Evolutionary conservation across 2,113 vertebrate species (phyloP), one percentile per base, ranked within the genome.

Genomic region (Elachura formosa): DNA sequence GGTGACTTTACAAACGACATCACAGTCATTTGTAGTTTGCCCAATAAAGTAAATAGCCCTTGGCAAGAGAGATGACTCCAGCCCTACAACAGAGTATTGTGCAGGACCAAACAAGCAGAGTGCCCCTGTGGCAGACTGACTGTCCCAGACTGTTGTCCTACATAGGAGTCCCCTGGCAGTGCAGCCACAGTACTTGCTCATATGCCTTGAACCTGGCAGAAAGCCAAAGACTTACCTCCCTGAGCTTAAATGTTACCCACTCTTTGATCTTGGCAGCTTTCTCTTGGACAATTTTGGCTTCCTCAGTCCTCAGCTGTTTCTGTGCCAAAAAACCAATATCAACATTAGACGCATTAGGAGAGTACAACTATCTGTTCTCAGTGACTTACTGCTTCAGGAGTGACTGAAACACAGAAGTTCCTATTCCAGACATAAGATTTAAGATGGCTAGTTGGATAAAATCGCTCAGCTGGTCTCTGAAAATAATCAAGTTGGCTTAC

Each of bases 201-300:
- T 5, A 89, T 18, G 59, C 55, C 38, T 55, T 67, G 77, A 82
- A 86, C 14, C 12, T 45, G 40, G 40, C 43, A 86, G 64, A 49
- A 90, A 80, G 38, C 16, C 72, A 56, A 45, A 38, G 31, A 81
- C 97, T 98, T 95, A 99, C 99, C 98, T 99, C 99, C 96, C 97
- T 95, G 48, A 99, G 97, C 93, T 99, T 99, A 46, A 98, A 95
- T 2, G 98, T 99, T 95, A 99, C 99, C 99, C 99, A 99, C 83
- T 99, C 99, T 97, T 99, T 99, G 97, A 99, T 99, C 98, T 99
- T 99, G 59, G 98, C 98, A 61, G 99, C 98, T 97, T 99, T 99
- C 94, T 99, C 99, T 96, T 99, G 99, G 94, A 99, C 98, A 54
- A 97, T 97, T 97, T 98, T 99, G 78, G 99, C 98, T 97, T 99